Conservation (phyloP, 2,797 vertebrate species). For the Orestias chungarensis region DNA sequence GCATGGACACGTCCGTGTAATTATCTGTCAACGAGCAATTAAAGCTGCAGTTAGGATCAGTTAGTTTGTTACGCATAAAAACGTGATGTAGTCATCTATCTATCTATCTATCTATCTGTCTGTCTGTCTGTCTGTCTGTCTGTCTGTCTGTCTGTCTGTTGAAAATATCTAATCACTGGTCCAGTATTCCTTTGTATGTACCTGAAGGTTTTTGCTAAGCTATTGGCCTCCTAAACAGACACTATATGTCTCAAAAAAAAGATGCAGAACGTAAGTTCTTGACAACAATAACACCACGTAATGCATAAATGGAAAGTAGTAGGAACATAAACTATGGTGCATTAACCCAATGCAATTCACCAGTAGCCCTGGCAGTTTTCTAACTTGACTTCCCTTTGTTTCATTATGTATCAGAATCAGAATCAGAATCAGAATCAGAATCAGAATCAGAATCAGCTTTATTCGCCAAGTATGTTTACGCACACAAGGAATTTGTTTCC, state of each 20-base stretch:
- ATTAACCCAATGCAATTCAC: not conserved
- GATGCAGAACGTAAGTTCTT: not conserved
- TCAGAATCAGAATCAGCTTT: too few relatives aligned
- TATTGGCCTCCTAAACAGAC: not conserved
- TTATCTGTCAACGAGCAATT: constrained; percentile 71
- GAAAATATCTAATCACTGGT: not conserved
- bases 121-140: not conserved
- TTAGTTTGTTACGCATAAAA: constrained; percentile 39
- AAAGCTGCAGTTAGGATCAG: constrained; percentile 60
- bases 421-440: too few relatives aligned
- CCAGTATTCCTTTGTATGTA: not conserved
- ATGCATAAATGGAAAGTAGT: not conserved
- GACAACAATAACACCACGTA: not conserved
- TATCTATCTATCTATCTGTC: not conserved
- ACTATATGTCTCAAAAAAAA: too few relatives aligned
- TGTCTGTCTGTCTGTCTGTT: not conserved
- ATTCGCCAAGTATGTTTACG: too few relatives aligned
- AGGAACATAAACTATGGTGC: not conserved
- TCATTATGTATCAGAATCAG: too few relatives aligned
- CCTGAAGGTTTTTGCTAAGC: not conserved
- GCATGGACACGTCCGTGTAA: constrained; percentile 57
- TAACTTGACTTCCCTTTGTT: not conserved
- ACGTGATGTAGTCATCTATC: constrained; percentile 5
- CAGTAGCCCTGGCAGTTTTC: not conserved
- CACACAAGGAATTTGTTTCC: too few relatives aligned